Evolutionary conservation across 2,797 vertebrate species (phyloP).

Genomic region (Novumbra hubbsi): DNA sequence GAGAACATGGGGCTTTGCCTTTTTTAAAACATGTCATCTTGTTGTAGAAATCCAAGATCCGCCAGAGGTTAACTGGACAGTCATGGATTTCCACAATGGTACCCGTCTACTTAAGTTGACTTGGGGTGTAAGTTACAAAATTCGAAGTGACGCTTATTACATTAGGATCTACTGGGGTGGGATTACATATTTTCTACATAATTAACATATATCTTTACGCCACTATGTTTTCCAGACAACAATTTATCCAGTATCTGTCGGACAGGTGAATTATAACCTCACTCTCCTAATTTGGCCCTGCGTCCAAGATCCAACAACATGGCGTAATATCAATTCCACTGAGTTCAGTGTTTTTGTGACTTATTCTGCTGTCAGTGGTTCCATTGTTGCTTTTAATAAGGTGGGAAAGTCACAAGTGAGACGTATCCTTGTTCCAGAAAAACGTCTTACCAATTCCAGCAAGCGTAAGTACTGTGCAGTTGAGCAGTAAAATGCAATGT

Average conservation of each 20-base stretch:
- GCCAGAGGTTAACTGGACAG: slow-evolving; percentile 34
- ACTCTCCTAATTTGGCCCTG: slow-evolving; percentile 43
- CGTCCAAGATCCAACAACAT: background rate
- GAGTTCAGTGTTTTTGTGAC: slow-evolving; percentile 37
- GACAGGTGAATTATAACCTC: slow-evolving; percentile 42
- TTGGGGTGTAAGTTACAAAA: slow-evolving; percentile 57
- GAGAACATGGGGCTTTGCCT: background rate
- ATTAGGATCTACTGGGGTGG: background rate
- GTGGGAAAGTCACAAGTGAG: slow-evolving; percentile 51
- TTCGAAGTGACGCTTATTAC: background rate
- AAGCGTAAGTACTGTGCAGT: slow-evolving; percentile 27
- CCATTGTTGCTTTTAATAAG: slow-evolving; percentile 49
- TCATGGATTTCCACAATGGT: slow-evolving; percentile 21
- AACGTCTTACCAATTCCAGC: slow-evolving; percentile 40
- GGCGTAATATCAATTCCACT: background rate
- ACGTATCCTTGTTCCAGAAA: slow-evolving; percentile 30
- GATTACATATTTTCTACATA: no score
- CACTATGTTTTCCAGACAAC: slow-evolving; percentile 40
- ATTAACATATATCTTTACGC: background rate
- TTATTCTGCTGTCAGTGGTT: slow-evolving; percentile 54
- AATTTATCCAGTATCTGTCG: slow-evolving; percentile 25
- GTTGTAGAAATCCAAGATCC: slow-evolving; percentile 53
- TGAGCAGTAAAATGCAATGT: no score
- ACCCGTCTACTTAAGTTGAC: slow-evolving; percentile 46
- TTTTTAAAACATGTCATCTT: slow-evolving; percentile 12